Evolutionary conservation across 2,888 invertebrate species (phyloP).

Genomic region (Meiosimyza decipiens): DNA sequence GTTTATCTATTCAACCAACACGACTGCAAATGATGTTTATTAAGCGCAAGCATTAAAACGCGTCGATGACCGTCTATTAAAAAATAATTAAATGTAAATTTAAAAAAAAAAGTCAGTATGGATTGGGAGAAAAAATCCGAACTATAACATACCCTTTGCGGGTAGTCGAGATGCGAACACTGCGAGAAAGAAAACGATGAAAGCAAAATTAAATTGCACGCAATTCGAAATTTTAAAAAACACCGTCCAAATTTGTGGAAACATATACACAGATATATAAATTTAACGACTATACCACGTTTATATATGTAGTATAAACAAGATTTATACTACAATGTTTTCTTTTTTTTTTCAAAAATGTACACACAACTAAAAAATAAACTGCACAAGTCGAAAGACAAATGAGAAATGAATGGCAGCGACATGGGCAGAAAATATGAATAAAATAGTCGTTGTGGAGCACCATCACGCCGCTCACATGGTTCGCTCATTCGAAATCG

Average conservation of each 20-base stretch:
- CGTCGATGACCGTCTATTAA: too few relatives aligned
- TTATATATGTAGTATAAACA: background rate
- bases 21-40: too few relatives aligned
- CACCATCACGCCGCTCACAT: too few relatives aligned
- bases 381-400: conserved; percentile 55
- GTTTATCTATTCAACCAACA: background rate
- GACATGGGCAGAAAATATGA: conserved; percentile 18
- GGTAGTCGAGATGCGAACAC: background rate
- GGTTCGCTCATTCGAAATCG: too few relatives aligned
- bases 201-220: background rate
- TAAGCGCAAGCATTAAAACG: too few relatives aligned
- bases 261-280: conserved; percentile 3
- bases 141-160: too few relatives aligned
- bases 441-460: conserved; percentile 7
- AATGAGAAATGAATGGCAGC: conserved; percentile 54
- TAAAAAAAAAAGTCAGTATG: too few relatives aligned
- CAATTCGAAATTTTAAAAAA: conserved; percentile 15
- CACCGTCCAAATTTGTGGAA: background rate
- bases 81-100: too few relatives aligned
- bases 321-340: conserved; percentile 2
- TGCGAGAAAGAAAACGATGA: background rate
- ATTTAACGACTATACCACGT: background rate
- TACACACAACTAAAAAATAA: conserved; percentile 24
- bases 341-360: conserved; percentile 27
- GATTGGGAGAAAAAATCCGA: too few relatives aligned